Evolutionary conservation across 2,797 vertebrate species (phyloP).

Genomic region (Rhynchonycteris naso): DNA sequence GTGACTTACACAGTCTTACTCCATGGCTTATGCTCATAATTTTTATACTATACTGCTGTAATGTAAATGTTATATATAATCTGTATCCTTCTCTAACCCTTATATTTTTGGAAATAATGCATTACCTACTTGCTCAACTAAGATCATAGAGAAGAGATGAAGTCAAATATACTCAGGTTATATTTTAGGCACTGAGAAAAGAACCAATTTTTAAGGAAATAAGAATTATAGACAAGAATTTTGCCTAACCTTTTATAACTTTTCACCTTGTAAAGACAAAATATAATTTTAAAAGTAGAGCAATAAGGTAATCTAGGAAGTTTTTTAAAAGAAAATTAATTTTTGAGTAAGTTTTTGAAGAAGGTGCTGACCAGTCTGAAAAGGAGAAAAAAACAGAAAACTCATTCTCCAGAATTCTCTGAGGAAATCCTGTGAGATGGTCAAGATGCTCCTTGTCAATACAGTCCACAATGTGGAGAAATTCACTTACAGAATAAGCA

Average conservation of each 20-base stretch:
- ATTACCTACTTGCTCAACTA: background rate
- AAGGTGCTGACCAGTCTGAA: background rate
- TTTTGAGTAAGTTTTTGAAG: background rate
- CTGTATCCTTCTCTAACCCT: background rate
- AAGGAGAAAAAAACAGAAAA: background rate
- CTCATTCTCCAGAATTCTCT: background rate
- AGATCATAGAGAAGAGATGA: background rate
- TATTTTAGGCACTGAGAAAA: background rate
- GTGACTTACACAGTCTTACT: background rate
- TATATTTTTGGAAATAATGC: background rate
- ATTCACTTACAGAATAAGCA: background rate
- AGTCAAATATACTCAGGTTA: background rate
- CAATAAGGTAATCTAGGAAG: background rate
- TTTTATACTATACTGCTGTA: background rate
- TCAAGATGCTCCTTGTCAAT: background rate
- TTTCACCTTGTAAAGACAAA: constrained; percentile 6
- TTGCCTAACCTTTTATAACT: background rate
- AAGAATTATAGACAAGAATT: background rate
- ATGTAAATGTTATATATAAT: constrained; percentile 12
- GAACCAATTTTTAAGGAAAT: background rate
- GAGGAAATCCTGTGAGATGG: background rate
- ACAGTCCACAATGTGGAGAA: background rate
- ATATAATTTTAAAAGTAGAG: background rate
- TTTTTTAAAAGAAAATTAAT: constrained; percentile 18
- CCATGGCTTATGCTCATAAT: background rate